Conservation (phyloP, 2,113 vertebrate genomes). For the Sylvilagus bachmani region DNA sequence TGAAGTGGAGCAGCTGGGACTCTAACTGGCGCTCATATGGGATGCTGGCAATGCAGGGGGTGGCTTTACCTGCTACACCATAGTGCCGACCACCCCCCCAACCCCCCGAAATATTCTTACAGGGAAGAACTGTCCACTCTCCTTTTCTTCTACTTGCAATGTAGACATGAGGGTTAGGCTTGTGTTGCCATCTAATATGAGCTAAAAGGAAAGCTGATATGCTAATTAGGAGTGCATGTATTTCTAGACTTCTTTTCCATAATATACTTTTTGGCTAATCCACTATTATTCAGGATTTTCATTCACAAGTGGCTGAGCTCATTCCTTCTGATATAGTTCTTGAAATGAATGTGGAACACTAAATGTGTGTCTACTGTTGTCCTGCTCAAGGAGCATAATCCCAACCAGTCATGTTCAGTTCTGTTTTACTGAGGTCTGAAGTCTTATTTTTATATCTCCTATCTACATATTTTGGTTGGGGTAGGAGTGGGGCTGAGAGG, state of each 20-base stretch:
- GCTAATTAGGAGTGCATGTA: neutral
- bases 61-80: too few species aligned
- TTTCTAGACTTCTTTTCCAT: constrained; percentile 46
- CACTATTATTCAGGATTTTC: constrained; percentile 5
- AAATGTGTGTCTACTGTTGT: neutral
- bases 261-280: constrained; percentile 17
- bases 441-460: neutral
- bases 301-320: constrained; percentile 33
- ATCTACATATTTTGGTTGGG: neutral
- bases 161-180: neutral
- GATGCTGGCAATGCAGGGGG: too few species aligned
- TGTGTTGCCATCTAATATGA: neutral
- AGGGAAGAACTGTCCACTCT: neutral
- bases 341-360: constrained; percentile 13
- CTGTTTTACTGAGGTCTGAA: neutral
- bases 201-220: neutral
- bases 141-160: constrained; percentile 11
- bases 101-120: constrained; percentile 39
- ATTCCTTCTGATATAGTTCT: neutral
- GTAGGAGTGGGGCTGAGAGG: neutral
- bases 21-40: too few species aligned
- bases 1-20: too few species aligned
- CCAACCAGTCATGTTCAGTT: neutral
- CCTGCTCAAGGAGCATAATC: constrained; percentile 23
- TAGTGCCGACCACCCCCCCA: too few species aligned